Base-by-base conservation (phyloP, 2,797 vertebrate genomes). In the Xenops minutus region DNA sequence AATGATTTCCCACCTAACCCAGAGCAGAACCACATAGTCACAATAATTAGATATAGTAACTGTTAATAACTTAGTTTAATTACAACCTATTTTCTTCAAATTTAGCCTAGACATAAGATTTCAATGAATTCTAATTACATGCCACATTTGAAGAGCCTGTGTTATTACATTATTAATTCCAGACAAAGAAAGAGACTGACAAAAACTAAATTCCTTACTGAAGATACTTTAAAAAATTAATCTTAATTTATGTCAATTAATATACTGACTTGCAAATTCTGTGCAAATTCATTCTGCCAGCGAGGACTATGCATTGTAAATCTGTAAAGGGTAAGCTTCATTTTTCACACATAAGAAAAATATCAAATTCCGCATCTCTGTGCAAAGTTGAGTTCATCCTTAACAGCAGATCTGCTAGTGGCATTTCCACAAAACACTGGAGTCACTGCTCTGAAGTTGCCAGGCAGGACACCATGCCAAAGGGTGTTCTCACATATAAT, bases 51-150 rank as follows among this genome's bases (percentile, higher is more conserved):
- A 91, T 90, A 93, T 8, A 94, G 61, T 89, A 96, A 95, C 72
- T 68, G 77, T 83, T 96, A 95, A 89, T 94, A 95, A 95, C 88
- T 89, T 92, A 43, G 66, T 86, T 94, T 94, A 95, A 96, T 96
- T 94, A 93, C 77, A 95, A 74, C 3, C n/a, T 64, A 80, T 95
- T 97, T 96, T 87, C 92, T 89, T 91, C 88, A 94, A 91, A 80
- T 92, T 77, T 96, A 95, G 64, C 72, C 71, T 44, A 85, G 89
- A 76, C 83, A 43, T 74, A 93, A 93, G 77, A 92, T 61, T 93
- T 89, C 92, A 92, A 83, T 95, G 88, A 87, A 92, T 96, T 85
- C 81, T 90, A 93, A 95, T 95, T 92, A 92, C n/a, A n/a, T 52
- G 83, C 75, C 84, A 66, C 1, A 0, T 95, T 95, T 90, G 89